phyloP scores from a whole-genome alignment of 2,113 vertebrate genomes.

The Perognathus longimembris region DNA sequence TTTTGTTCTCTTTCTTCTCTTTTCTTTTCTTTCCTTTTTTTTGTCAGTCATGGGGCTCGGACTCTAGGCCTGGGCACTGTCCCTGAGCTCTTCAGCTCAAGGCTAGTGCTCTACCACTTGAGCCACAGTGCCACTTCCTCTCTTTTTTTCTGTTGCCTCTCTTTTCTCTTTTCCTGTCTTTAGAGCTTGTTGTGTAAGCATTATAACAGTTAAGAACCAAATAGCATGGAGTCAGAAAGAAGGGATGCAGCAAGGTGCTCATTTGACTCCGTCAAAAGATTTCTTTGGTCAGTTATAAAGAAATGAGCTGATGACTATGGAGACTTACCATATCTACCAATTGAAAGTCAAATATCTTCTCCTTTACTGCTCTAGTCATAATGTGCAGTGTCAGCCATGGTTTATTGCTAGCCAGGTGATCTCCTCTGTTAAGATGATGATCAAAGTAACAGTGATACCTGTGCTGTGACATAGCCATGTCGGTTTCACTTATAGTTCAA shows the following conservation, averaged over 20 bases:
- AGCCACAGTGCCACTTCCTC: no score
- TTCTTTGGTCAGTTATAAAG: background rate
- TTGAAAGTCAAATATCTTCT: background rate
- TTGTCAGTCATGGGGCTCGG: no score
- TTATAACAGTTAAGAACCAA: slow-evolving; percentile 2
- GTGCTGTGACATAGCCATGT: background rate
- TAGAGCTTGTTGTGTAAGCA: background rate
- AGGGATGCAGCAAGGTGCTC: background rate
- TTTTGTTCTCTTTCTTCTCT: background rate
- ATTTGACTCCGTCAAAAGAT: background rate
- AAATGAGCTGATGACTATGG: background rate
- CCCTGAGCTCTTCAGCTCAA: no score
- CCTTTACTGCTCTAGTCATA: background rate
- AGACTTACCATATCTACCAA: background rate
- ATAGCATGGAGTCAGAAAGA: background rate
- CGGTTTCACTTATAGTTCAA: background rate
- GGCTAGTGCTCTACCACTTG: no score
- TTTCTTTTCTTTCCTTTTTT: slow-evolving; percentile 1
- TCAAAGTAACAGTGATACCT: background rate
- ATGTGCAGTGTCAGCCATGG: background rate
- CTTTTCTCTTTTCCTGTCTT: background rate
- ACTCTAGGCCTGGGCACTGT: no score
- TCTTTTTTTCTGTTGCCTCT: background rate
- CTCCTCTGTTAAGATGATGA: slow-evolving; percentile 18
- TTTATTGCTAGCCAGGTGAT: background rate